Conservation (phyloP, 2,797 vertebrate species). For the Melanotaenia parkinsoni region DNA sequence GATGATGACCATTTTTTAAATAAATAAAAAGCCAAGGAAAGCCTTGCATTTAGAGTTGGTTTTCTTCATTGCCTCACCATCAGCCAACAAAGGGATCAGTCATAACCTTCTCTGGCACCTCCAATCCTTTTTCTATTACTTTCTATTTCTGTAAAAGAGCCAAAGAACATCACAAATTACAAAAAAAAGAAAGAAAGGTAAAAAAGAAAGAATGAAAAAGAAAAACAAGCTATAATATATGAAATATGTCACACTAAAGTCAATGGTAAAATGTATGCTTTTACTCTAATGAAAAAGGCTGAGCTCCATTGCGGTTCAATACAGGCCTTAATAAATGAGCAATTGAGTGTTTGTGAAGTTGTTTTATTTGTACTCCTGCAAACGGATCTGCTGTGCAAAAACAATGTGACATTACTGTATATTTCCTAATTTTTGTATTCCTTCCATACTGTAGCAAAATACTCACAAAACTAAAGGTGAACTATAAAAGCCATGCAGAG, state of each 20-base stretch:
- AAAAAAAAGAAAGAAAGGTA: conserved; percentile 8
- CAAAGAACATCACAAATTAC: conserved; percentile 52
- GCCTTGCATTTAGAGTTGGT: not conserved
- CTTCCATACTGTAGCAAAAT: not conserved
- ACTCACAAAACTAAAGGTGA: conserved; percentile 2
- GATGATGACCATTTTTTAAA: no score
- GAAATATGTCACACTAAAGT: conserved; percentile 38
- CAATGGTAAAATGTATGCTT: conserved; percentile 39
- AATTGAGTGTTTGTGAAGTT: conserved; percentile 41
- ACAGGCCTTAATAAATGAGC: conserved; percentile 34
- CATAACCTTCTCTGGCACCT: not conserved
- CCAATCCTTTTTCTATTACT: conserved; percentile 13
- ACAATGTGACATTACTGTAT: not conserved
- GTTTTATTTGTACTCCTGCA: conserved; percentile 33
- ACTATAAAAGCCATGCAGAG: not conserved
- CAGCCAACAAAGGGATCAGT: not conserved
- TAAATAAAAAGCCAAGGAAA: not conserved
- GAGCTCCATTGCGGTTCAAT: conserved; percentile 44
- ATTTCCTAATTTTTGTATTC: conserved; percentile 16
- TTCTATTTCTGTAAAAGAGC: conserved; percentile 13
- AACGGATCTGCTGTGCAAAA: conserved; percentile 19
- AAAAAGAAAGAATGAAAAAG: not conserved
- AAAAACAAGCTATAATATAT: conserved; percentile 37
- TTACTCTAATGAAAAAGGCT: conserved; percentile 50
- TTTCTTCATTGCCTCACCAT: conserved; percentile 7